Conservation (phyloP, 2,113 vertebrate genomes). For the Ornithorhynchus anatinus region DNA sequence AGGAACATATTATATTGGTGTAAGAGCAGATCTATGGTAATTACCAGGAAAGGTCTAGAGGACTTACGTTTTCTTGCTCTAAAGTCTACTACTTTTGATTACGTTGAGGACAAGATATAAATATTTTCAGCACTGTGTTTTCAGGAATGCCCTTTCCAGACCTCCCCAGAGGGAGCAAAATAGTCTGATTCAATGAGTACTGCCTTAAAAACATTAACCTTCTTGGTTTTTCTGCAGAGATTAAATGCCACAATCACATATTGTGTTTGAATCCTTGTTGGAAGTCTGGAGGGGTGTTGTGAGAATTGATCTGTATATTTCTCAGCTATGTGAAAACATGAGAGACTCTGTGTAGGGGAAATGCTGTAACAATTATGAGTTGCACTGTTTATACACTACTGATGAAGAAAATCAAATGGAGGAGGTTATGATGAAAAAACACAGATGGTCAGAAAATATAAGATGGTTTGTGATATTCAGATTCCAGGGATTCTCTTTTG, state of each 20-base stretch:
- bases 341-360: background rate
- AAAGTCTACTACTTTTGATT: no score
- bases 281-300: conserved; percentile 11
- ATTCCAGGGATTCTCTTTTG: background rate
- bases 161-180: conserved; percentile 16
- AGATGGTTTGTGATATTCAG: background rate
- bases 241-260: conserved; percentile 28
- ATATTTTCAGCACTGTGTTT: no score
- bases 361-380: conserved; percentile 11
- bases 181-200: background rate
- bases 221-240: conserved; percentile 30
- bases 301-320: conserved; percentile 28
- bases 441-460: background rate
- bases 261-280: conserved; percentile 8
- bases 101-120: no score
- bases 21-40: no score
- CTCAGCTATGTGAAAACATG: conserved; percentile 6
- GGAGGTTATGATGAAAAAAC: background rate
- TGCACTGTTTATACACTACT: background rate
- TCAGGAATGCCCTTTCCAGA: no score
- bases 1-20: no score
- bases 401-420: background rate
- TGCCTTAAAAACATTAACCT: conserved; percentile 25
- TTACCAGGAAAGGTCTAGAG: no score
- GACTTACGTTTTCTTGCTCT: no score